A percentile compares a stretch with the other conserved stretches of the same genome.
These are phyloP conservation scores for Drosophila fungiperda DNA, from an alignment of 2,888 invertebrate species.

Conservation along the genomic window DNA sequence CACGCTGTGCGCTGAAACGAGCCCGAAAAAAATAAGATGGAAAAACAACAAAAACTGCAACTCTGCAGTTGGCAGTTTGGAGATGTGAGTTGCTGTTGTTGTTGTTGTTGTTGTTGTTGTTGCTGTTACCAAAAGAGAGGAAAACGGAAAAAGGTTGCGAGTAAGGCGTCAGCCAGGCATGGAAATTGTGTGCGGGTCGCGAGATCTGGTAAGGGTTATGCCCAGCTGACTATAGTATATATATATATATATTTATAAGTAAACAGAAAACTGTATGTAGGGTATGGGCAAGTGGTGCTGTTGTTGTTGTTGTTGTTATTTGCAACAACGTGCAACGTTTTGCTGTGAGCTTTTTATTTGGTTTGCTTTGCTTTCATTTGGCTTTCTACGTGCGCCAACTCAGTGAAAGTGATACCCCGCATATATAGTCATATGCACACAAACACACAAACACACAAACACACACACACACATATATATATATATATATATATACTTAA, in stretches of 20 bases:
- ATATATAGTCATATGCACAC: constrained; percentile 26
- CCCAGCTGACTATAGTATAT: constrained; percentile 1
- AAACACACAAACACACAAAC: constrained; percentile 6
- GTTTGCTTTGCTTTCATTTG: constrained; percentile 73
- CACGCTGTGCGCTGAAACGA: constrained; percentile 62
- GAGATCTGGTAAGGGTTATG: constrained; percentile 5
- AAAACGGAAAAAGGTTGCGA: constrained; percentile 32
- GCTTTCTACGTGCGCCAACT: constrained; percentile 74
- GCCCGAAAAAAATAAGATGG: constrained; percentile 17
- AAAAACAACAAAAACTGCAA: constrained; percentile 3
- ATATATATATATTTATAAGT: not conserved
- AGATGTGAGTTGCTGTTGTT: constrained; percentile 12
- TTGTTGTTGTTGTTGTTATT: constrained; percentile 22
- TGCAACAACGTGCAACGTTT: constrained; percentile 54
- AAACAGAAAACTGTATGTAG: constrained; percentile 7
- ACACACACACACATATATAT: constrained; percentile 11
- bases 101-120: not conserved
- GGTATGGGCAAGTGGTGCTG: constrained; percentile 16
- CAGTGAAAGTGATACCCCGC: constrained; percentile 71
- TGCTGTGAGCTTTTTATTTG: constrained; percentile 31
- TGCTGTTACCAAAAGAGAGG: constrained; percentile 2
- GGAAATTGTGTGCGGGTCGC: constrained; percentile 42
- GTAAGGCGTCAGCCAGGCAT: constrained; percentile 50
- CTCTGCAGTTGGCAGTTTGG: constrained; percentile 5
- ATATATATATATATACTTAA: constrained; percentile 14